phyloP scores from a whole-genome alignment of 2,888 invertebrate genomes.

The Amorpha juglandis region DNA sequence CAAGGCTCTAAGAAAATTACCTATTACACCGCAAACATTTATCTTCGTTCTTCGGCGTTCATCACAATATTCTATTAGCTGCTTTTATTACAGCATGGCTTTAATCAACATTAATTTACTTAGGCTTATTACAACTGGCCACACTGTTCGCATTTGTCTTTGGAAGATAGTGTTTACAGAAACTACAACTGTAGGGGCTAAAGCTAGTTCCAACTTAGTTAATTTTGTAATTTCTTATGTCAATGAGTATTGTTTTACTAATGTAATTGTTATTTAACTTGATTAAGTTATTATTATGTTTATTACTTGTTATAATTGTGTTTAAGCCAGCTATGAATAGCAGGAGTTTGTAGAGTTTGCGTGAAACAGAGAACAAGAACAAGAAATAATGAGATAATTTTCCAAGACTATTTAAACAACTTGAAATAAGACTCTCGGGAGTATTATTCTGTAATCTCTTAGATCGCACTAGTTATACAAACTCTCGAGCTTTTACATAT shows the following conservation, averaged over 20 bases:
- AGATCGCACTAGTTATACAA: not conserved
- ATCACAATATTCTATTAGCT: slow-evolving; percentile 30
- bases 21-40: slow-evolving; percentile 31
- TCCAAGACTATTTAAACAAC: slow-evolving; percentile 9
- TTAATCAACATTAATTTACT: slow-evolving; percentile 28
- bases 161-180: slow-evolving; percentile 2
- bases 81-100: slow-evolving; percentile 25
- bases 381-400: not conserved
- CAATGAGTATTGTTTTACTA: too few species aligned
- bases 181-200: not conserved
- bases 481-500: not conserved
- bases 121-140: slow-evolving; percentile 19
- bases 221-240: not conserved
- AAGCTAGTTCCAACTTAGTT: not conserved
- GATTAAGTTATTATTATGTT: too few species aligned
- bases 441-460: slow-evolving; percentile 15
- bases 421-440: slow-evolving; percentile 11
- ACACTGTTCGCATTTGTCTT: not conserved
- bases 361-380: not conserved
- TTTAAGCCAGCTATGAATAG: not conserved
- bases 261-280: too few species aligned
- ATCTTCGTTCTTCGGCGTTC: slow-evolving; percentile 29
- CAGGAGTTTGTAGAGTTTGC: not conserved
- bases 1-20: slow-evolving; percentile 30
- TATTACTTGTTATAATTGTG: not conserved